Evolutionary conservation across 2,888 invertebrate genomes (phyloP).

Genomic region (Oscheius sp.): DNA sequence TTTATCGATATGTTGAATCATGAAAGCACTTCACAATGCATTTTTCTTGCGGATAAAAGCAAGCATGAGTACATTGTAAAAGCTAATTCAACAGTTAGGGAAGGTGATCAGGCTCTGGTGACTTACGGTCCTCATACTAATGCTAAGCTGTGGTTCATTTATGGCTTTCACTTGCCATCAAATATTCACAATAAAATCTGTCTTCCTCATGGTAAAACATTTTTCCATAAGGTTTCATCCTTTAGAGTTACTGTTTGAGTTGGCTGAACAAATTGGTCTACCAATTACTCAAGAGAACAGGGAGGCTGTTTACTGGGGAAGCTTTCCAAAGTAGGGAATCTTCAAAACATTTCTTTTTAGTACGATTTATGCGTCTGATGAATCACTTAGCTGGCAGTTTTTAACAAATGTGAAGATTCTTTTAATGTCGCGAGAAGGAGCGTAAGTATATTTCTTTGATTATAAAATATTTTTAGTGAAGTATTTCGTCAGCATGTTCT

Average conservation of each 20-base stretch:
- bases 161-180: slow-evolving; percentile 71
- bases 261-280: slow-evolving; percentile 43
- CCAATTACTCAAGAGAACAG: slow-evolving; percentile 42
- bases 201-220: slow-evolving; percentile 48
- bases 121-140: slow-evolving; percentile 73
- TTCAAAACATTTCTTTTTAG: slow-evolving; percentile 5
- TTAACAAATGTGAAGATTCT: slow-evolving; percentile 55
- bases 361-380: slow-evolving; percentile 48
- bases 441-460: slow-evolving; percentile 34
- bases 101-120: slow-evolving; percentile 37
- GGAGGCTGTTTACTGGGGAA: slow-evolving; percentile 48
- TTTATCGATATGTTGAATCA: slow-evolving; percentile 69
- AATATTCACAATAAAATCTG: slow-evolving; percentile 66
- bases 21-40: slow-evolving; percentile 47
- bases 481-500: neutral
- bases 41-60: slow-evolving; percentile 46
- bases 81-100: slow-evolving; percentile 41
- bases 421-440: slow-evolving; percentile 32
- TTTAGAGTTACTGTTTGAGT: slow-evolving; percentile 48
- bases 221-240: neutral
- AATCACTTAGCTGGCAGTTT: slow-evolving; percentile 59
- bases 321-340: slow-evolving; percentile 42
- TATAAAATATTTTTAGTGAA: neutral
- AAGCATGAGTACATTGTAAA: slow-evolving; percentile 31
- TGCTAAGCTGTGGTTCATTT: slow-evolving; percentile 71